Conservation (phyloP, 2,888 invertebrate species). For the Sarcophaga variegata region DNA sequence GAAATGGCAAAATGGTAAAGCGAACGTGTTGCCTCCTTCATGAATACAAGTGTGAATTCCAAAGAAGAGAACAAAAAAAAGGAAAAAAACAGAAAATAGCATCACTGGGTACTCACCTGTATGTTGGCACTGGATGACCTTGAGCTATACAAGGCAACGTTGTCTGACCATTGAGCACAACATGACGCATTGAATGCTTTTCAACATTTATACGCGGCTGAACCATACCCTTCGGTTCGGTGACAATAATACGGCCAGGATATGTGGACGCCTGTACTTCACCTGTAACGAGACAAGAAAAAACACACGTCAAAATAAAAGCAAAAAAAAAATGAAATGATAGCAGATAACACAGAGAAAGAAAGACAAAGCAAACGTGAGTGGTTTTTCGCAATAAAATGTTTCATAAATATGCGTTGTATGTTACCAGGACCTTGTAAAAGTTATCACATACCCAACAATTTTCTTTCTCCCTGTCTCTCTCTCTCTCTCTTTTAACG, state of each 20-base stretch:
- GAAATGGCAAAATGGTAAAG: conserved; percentile 22
- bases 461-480: no score
- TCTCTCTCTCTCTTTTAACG: no score
- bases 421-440: no score
- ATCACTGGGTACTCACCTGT: conserved; percentile 84
- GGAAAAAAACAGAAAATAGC: no score
- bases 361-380: no score
- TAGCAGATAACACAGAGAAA: no score
- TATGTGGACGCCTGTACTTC: conserved; percentile 87
- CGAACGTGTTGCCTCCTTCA: conserved; percentile 24
- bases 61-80: neutral
- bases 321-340: neutral
- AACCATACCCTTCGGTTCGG: conserved; percentile 89
- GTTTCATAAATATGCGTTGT: neutral
- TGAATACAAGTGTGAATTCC: conserved; percentile 33
- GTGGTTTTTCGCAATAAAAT: neutral
- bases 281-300: conserved; percentile 75
- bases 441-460: no score
- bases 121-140: conserved; percentile 90
- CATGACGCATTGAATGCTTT: conserved; percentile 86
- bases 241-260: conserved; percentile 85
- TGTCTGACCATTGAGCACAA: conserved; percentile 88
- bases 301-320: neutral
- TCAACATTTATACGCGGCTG: conserved; percentile 89
- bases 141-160: conserved; percentile 90